Percentiles rank a stretch among this genome's conserved stretches.
Evolutionary conservation across 1,140 invertebrate genomes (phyloP).

Genomic region (Meloidogyne hapla): DNA sequence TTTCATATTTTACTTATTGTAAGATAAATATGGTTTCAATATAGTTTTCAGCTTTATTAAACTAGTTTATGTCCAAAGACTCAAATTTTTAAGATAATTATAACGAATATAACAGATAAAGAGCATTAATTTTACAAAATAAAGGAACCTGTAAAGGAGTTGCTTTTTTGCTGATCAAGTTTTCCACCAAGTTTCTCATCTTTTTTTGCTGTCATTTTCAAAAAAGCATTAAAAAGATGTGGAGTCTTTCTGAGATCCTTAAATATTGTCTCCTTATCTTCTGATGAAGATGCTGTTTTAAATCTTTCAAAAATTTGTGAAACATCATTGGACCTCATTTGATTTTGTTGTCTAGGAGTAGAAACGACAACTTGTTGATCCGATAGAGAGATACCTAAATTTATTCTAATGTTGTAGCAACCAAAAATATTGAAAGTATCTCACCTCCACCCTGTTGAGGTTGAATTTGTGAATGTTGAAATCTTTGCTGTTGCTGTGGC

Average conservation of each 20-base stretch:
- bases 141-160: too few relatives aligned
- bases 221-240: conserved; percentile 52
- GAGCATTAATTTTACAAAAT: too few relatives aligned
- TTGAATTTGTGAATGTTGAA: background rate
- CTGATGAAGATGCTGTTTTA: conserved; percentile 13
- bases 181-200: too few relatives aligned
- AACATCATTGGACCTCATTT: conserved; percentile 32
- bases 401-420: too few relatives aligned
- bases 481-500: background rate
- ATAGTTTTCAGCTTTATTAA: too few relatives aligned
- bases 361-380: background rate
- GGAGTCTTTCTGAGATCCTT: conserved; percentile 52
- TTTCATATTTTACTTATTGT: too few relatives aligned
- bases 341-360: conserved; percentile 15
- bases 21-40: too few relatives aligned
- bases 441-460: background rate
- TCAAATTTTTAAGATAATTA: too few relatives aligned
- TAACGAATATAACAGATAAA: too few relatives aligned
- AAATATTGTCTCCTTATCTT: conserved; percentile 34
- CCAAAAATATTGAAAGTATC: too few relatives aligned
- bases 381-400: background rate
- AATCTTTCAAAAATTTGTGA: conserved; percentile 36
- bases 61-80: too few relatives aligned
- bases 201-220: conserved; percentile 42
- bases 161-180: too few relatives aligned